Percentiles rank a stretch among this genome's conserved stretches.
Conservation (phyloP, 2,113 vertebrate genomes). For the Connochaetes taurinus region DNA sequence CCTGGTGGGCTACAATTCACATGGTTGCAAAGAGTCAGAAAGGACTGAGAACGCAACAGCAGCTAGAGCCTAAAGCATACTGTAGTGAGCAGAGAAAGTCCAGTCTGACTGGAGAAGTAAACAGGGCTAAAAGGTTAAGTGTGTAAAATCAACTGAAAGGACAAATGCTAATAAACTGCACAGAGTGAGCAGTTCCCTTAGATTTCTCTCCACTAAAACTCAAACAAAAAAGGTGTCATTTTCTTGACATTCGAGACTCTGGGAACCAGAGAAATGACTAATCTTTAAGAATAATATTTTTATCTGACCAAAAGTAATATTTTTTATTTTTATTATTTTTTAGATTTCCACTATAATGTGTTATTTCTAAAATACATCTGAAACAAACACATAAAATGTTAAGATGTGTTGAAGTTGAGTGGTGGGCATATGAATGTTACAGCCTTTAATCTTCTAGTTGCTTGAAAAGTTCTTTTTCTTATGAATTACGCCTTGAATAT, state of each 20-base stretch:
- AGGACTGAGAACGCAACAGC: background rate
- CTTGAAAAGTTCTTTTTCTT: background rate
- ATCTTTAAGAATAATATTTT: background rate
- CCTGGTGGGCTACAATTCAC: background rate
- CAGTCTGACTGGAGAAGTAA: background rate
- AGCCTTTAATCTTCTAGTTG: background rate
- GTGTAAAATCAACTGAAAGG: background rate
- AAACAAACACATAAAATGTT: background rate
- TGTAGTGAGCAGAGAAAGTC: rapidly evolving
- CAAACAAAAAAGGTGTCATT: background rate
- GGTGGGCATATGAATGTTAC: background rate
- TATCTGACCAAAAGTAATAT: background rate
- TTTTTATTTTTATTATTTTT: background rate
- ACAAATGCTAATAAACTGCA: background rate
- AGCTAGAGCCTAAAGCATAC: background rate
- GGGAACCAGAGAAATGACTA: background rate
- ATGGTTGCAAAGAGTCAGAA: background rate
- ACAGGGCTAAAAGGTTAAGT: background rate
- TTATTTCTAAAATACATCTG: background rate
- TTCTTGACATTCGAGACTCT: background rate
- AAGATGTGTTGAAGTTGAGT: background rate
- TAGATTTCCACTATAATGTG: background rate
- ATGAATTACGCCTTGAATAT: background rate
- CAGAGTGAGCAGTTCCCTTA: background rate
- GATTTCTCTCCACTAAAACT: background rate